These are phyloP conservation scores for Exocentrus adspersus DNA, from an alignment of 2,888 invertebrate genomes.

Conservation along the genomic window DNA sequence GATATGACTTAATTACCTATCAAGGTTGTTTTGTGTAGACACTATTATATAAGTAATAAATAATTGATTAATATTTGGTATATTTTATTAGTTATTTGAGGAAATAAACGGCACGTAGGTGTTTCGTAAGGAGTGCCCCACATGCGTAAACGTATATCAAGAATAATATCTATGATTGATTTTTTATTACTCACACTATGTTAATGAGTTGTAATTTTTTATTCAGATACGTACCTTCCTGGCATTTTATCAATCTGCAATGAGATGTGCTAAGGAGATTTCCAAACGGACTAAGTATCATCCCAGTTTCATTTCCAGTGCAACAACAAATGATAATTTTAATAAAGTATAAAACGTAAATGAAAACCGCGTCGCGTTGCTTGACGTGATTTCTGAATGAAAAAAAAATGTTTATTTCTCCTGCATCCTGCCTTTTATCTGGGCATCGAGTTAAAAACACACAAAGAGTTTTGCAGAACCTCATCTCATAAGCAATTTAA, in stretches of 20 bases:
- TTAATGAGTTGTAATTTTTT: no score
- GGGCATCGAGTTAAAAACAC: not conserved
- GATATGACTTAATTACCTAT: not conserved
- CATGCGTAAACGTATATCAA: no score
- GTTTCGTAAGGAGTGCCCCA: no score
- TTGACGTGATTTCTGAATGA: not conserved
- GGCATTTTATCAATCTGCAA: no score
- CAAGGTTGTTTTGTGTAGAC: not conserved
- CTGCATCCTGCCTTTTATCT: slow-evolving; percentile 15
- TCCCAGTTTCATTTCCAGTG: not conserved
- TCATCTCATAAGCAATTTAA: slow-evolving; percentile 2
- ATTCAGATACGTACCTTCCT: no score
- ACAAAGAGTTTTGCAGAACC: slow-evolving; percentile 6
- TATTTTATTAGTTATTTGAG: no score
- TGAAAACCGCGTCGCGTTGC: not conserved
- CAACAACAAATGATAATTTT: not conserved
- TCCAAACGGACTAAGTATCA: not conserved
- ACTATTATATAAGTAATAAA: not conserved
- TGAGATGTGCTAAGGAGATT: no score
- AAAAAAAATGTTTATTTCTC: slow-evolving; percentile 17
- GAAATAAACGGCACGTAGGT: no score
- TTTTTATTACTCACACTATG: no score
- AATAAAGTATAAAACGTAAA: no score
- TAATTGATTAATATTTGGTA: no score
- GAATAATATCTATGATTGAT: no score